Evolutionary conservation across 2,113 vertebrate genomes (phyloP).

Genomic region (Notothenia coriiceps): DNA sequence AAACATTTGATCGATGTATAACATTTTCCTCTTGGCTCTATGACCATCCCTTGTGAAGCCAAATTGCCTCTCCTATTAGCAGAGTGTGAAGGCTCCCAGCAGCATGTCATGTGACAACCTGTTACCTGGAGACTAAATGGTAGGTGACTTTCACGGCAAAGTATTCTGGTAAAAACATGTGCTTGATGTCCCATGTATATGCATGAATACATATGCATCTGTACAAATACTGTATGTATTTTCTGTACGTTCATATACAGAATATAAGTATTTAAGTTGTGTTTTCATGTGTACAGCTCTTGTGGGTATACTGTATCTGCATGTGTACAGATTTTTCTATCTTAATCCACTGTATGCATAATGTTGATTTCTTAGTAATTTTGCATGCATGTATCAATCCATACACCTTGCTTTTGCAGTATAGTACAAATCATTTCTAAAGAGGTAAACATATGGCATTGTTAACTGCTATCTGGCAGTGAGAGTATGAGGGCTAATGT

Average conservation of each 20-base stretch:
- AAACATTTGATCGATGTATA: neutral
- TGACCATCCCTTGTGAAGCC: neutral
- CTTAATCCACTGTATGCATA: neutral
- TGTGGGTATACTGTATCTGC: neutral
- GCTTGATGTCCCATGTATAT: neutral
- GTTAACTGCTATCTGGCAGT: constrained; percentile 21
- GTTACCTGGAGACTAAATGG: neutral
- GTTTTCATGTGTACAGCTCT: neutral
- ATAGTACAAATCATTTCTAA: neutral
- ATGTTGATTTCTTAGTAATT: neutral
- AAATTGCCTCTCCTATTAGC: constrained; percentile 10
- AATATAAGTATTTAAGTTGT: neutral
- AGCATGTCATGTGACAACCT: constrained; percentile 22
- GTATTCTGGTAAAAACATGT: neutral
- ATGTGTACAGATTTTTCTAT: neutral
- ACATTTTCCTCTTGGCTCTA: neutral
- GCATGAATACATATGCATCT: neutral
- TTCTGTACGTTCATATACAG: neutral
- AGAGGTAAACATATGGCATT: neutral
- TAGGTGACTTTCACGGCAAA: constrained; percentile 29
- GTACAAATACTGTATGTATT: neutral
- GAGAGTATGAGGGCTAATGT: neutral
- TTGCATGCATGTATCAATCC: neutral
- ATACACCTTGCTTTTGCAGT: neutral
- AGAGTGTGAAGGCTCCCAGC: neutral